Base-by-base conservation (phyloP, 2,113 vertebrate species). In the Saguinus imperator region DNA sequence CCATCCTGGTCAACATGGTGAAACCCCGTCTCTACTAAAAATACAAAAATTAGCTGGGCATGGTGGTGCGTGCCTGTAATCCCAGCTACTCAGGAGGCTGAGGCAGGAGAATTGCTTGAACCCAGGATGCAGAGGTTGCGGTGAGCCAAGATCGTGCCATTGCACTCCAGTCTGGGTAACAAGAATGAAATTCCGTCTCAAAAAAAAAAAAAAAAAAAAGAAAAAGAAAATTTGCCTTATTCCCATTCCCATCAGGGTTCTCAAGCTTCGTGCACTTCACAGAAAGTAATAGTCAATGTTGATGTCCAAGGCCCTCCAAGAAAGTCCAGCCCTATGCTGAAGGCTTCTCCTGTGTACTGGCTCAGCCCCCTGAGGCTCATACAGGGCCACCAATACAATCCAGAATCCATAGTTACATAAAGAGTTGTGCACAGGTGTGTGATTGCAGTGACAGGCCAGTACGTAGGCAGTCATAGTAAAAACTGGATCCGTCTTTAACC, bases 261-360 rank as follows among this genome's bases (percentile, higher is more conserved):
- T 85, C 0, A 3, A 76, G n/a, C 40, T 50, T 11, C 0, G 0
- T 40, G 13, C 29, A 18, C 3, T 5, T 37, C 37, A 17, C 8
- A 8, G 17, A 48, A 58, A 73, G 50, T 5, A 82, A n/a, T 1
- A 5, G 12, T 25, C 50, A n/a, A 1, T 77, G 21, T 17, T 21
- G 16, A 40, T 0, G 0, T 16, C 43, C 14, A 12, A 12, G 18
- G 48, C 20, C 76, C 45, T 80, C 70, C 8, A 3, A 18, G 64
- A 55, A 29, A 29, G 27, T 8, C n/a, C 0, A 9, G 14, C 21
- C 77, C 40, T 52, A 9, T 6, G 8, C 57, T 17, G 75, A 43
- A 3, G 57, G 35, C 29, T 55, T 70, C 50, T 48, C 11, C 11
- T 64, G 27, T 32, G 0, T 32, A 0, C 20, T 13, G 45, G 18